phyloP scores from a whole-genome alignment of 53 echinoderm and acorn worm species.

The Paelopatides confundens region DNA sequence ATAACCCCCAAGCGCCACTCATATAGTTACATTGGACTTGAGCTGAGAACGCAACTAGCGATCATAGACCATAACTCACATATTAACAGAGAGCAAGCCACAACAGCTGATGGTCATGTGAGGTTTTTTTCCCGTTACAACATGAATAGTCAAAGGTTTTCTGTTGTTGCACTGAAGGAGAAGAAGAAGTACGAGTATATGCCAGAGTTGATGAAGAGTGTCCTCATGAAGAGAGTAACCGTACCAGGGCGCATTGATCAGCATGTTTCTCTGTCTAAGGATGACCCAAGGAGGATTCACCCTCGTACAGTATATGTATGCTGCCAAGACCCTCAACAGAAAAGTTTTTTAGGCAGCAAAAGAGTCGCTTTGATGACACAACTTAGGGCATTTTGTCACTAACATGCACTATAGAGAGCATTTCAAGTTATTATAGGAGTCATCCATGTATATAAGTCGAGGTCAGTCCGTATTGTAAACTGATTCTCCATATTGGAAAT shows the following conservation, averaged over 20 bases:
- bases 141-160: slow-evolving; percentile 16
- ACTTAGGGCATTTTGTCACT: too few relatives aligned
- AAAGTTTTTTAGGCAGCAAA: not conserved
- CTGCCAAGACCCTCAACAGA: slow-evolving; percentile 12
- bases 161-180: slow-evolving; percentile 35
- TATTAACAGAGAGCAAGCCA: not conserved
- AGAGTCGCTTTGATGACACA: slow-evolving; percentile 31
- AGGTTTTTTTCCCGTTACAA: not conserved
- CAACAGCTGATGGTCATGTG: not conserved
- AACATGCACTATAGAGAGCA: too few relatives aligned
- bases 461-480: too few relatives aligned
- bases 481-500: too few relatives aligned
- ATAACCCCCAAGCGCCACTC: slow-evolving; percentile 38
- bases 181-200: slow-evolving; percentile 1
- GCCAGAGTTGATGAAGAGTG: not conserved
- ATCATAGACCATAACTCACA: slow-evolving; percentile 27
- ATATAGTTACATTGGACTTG: slow-evolving; percentile 7
- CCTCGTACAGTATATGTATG: slow-evolving; percentile 31
- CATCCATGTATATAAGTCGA: too few relatives aligned
- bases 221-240: slow-evolving; percentile 13
- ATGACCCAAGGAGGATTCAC: slow-evolving; percentile 51
- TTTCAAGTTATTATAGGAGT: too few relatives aligned
- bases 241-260: slow-evolving; percentile 14
- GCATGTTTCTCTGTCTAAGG: slow-evolving; percentile 48
- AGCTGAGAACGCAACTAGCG: not conserved